Percentiles rank a stretch among this genome's conserved stretches.
Evolutionary conservation across 2,113 vertebrate genomes (phyloP).

Genomic region (Chaenocephalus aceratus): DNA sequence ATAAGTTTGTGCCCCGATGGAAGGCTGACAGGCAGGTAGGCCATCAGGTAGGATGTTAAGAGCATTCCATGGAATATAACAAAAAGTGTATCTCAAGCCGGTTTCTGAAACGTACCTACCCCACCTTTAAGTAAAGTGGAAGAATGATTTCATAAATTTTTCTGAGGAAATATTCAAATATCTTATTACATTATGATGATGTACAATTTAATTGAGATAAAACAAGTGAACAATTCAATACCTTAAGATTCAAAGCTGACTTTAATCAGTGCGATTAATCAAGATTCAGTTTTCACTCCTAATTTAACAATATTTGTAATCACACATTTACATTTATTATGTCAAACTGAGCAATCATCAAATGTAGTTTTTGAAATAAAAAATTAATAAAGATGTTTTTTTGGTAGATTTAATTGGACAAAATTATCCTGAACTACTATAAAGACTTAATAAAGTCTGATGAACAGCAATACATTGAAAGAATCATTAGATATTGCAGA

Average conservation of each 20-base stretch:
- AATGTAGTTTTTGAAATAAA: background rate
- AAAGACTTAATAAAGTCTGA: background rate
- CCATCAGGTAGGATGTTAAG: too few species aligned
- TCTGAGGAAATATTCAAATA: too few species aligned
- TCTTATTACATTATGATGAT: background rate
- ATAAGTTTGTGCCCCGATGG: too few species aligned
- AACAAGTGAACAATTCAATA: background rate
- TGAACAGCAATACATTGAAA: constrained; percentile 29
- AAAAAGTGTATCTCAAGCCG: too few species aligned
- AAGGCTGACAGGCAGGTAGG: too few species aligned
- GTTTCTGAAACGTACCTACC: too few species aligned
- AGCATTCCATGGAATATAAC: too few species aligned
- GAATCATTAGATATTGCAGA: constrained; percentile 11
- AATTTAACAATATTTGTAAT: background rate
- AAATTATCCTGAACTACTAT: background rate
- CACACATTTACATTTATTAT: background rate
- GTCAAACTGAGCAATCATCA: background rate
- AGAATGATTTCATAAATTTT: too few species aligned
- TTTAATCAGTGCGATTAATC: background rate
- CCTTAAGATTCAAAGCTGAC: too few species aligned
- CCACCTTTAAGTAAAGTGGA: too few species aligned
- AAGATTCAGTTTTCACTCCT: background rate
- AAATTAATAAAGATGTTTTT: too few species aligned
- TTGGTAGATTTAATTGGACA: background rate
- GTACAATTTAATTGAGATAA: background rate